These are phyloP conservation scores for Xiphorhynchus elegans DNA, from an alignment of 2,113 vertebrate species.

Conservation along the genomic window DNA sequence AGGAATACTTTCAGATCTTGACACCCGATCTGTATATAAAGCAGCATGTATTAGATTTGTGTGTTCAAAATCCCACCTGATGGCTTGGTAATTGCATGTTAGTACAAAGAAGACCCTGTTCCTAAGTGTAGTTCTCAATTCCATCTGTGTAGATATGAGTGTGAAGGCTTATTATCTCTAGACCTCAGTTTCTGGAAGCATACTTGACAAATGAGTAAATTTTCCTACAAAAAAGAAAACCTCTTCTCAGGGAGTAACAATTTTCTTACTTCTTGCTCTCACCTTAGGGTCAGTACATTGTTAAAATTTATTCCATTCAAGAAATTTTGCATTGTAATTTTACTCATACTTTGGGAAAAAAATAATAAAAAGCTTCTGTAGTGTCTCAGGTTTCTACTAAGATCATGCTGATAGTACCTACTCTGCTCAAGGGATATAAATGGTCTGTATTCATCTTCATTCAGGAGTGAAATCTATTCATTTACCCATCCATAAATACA, in stretches of 20 bases:
- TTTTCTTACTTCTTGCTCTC: neutral
- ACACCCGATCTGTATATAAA: neutral
- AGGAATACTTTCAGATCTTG: neutral
- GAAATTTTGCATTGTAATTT: neutral
- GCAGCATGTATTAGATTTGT: neutral
- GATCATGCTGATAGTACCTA: neutral
- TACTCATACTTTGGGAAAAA: neutral
- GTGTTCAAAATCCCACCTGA: neutral
- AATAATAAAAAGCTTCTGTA: neutral
- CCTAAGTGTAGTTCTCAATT: neutral
- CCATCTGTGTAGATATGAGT: neutral
- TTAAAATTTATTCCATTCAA: neutral
- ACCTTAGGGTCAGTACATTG: neutral
- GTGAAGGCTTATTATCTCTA: neutral
- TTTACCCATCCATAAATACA: neutral
- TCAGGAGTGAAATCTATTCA: neutral
- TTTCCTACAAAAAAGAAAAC: neutral
- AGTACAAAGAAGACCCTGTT: neutral
- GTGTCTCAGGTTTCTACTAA: neutral
- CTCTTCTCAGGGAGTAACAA: neutral
- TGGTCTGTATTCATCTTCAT: neutral
- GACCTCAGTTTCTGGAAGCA: neutral
- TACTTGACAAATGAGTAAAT: neutral
- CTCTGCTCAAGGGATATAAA: neutral
- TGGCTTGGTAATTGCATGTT: neutral